phyloP scores from a whole-genome alignment of 2,113 vertebrate genomes.

The Colaptes auratus region DNA sequence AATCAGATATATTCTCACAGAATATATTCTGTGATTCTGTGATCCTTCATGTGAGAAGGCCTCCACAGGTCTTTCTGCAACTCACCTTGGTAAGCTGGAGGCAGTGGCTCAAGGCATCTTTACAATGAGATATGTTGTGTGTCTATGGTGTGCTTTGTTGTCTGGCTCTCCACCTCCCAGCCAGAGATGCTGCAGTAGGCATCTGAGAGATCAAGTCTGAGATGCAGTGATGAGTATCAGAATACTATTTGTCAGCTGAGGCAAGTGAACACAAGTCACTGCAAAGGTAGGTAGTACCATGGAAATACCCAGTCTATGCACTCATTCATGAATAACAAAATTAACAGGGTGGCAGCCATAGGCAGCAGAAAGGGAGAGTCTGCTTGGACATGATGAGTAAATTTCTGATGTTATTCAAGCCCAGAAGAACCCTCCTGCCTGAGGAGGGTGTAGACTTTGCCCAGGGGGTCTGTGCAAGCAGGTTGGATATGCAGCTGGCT shows the following conservation, averaged over 20 bases:
- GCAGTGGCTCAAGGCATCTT: accelerated
- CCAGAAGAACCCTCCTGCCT: neutral
- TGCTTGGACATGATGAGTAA: neutral
- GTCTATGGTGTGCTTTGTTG: neutral
- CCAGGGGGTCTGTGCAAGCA: accelerated
- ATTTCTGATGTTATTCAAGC: neutral
- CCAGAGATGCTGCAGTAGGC: neutral
- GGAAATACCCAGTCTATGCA: neutral
- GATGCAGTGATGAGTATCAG: neutral
- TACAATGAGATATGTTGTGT: accelerated
- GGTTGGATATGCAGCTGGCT: neutral
- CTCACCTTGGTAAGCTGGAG: neutral
- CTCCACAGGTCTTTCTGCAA: neutral
- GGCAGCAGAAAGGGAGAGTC: neutral
- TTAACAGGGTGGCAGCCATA: neutral
- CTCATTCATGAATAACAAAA: neutral
- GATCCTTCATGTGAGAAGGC: neutral
- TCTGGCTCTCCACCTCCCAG: neutral
- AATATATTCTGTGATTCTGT: neutral
- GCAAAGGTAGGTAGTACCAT: neutral
- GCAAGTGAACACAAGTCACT: neutral
- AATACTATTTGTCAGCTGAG: neutral
- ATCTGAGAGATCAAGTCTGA: neutral
- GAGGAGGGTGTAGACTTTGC: neutral
- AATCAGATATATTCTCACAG: too few species aligned